Percentiles rank a stretch among this genome's conserved stretches.
Conservation (phyloP, 2,113 vertebrate genomes). For the Rallus limicola region DNA sequence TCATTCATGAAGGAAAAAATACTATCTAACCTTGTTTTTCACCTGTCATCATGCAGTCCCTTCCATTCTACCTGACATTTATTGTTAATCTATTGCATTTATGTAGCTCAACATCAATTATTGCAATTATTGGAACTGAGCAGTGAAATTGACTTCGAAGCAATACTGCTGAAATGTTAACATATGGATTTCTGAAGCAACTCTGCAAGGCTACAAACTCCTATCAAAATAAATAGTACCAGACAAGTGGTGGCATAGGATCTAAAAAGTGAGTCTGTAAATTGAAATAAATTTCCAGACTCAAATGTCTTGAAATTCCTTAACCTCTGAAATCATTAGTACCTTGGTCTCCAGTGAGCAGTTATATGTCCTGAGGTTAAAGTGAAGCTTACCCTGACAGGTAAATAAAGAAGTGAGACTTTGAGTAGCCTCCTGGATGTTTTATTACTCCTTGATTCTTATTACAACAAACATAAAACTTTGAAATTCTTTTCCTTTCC, state of each 20-base stretch:
- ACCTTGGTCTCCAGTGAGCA: not conserved
- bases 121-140: not conserved
- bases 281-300: not conserved
- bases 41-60: not conserved
- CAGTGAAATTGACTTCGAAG: not conserved
- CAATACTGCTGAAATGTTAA: not conserved
- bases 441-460: not conserved
- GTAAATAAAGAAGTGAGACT: not conserved
- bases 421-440: not conserved
- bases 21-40: not conserved
- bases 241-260: not conserved
- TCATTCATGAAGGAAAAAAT: not conserved
- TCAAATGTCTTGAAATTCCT: not conserved
- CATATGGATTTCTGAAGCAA: not conserved
- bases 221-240: not conserved
- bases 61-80: not conserved
- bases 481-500: not conserved
- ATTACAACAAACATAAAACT: not conserved
- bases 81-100: not conserved
- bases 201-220: not conserved
- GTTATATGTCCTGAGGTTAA: not conserved
- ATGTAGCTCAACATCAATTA: not conserved
- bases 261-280: not conserved
- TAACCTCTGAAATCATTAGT: not conserved
- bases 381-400: not conserved